Conservation (phyloP, 1,140 invertebrate species). For the Drosophila rhopaloa region DNA sequence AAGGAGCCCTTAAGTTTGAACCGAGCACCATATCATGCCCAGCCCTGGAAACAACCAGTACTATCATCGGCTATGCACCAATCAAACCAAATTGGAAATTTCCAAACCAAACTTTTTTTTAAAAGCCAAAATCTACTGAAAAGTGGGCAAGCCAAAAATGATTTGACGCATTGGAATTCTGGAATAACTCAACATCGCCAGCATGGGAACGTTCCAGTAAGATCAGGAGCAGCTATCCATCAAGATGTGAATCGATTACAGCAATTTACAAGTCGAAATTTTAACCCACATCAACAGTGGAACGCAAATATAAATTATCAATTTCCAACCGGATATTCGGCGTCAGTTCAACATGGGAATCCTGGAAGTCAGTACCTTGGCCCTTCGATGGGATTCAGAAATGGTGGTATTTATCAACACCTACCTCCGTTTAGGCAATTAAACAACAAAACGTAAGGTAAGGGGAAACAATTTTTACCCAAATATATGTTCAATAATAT, state of each 20-base stretch:
- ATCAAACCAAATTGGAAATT: background rate
- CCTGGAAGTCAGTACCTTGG: too few relatives aligned
- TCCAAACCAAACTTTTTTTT: background rate
- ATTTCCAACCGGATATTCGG: background rate
- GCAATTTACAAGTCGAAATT: background rate
- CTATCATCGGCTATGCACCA: background rate
- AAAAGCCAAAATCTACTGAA: background rate
- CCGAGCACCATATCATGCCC: background rate
- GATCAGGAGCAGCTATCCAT: background rate
- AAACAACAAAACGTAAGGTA: constrained; percentile 1
- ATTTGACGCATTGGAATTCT: background rate
- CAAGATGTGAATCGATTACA: too few relatives aligned
- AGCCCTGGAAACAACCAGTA: background rate
- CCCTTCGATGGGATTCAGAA: background rate
- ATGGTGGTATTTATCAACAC: background rate
- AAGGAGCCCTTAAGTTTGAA: background rate
- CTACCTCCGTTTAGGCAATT: background rate
- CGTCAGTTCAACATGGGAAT: background rate
- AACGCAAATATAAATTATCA: background rate
- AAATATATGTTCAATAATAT: too few relatives aligned
- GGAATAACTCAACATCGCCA: background rate
- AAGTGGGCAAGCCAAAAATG: background rate
- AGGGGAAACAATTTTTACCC: background rate
- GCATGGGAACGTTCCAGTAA: background rate
- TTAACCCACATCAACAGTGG: background rate